These are phyloP conservation scores for Acleris laterana DNA, from an alignment of 2,888 invertebrate species.

Conservation along the genomic window DNA sequence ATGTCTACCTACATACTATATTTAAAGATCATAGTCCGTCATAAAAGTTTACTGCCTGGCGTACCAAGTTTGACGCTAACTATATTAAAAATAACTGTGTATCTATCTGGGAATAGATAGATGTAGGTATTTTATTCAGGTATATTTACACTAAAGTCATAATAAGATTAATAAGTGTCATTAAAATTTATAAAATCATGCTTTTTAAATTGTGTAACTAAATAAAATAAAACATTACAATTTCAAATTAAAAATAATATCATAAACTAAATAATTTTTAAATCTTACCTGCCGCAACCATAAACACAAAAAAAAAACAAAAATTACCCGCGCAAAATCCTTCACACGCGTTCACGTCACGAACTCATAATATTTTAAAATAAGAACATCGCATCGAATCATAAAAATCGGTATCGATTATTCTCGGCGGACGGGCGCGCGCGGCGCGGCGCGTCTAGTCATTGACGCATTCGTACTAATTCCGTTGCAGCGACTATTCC, in stretches of 20 bases:
- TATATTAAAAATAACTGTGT: slow-evolving; percentile 35
- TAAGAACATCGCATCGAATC: slow-evolving; percentile 75
- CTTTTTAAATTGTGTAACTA: no score
- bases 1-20: slow-evolving; percentile 26
- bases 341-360: slow-evolving; percentile 64
- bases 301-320: background rate
- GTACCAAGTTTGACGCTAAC: slow-evolving; percentile 44
- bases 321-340: slow-evolving; percentile 44
- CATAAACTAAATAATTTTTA: background rate
- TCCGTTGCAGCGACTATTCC: slow-evolving; percentile 83
- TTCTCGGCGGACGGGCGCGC: slow-evolving; percentile 69
- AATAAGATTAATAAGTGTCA: no score
- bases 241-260: background rate
- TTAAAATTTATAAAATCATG: no score
- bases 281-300: no score
- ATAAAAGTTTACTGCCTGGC: slow-evolving; percentile 70
- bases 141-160: no score
- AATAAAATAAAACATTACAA: background rate
- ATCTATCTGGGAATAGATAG: background rate
- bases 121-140: no score
- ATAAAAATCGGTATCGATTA: slow-evolving; percentile 76
- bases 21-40: slow-evolving; percentile 60
- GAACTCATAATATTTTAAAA: slow-evolving; percentile 72
- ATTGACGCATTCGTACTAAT: slow-evolving; percentile 84
- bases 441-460: slow-evolving; percentile 67